Conservation (phyloP, 2,888 invertebrate species). For the Tinea pellionella region DNA sequence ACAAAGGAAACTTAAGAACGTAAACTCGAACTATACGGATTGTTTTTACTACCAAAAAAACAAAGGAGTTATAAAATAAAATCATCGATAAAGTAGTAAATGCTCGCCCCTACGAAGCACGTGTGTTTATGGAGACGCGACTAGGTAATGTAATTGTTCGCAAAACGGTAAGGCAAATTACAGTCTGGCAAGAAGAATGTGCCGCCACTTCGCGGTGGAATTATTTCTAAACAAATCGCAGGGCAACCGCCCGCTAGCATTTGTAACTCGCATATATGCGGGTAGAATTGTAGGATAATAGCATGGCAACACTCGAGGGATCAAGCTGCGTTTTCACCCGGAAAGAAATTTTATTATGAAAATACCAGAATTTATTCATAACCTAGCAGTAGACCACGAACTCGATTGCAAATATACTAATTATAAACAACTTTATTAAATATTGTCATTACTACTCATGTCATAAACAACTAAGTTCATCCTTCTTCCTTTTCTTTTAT, state of each 20-base stretch:
- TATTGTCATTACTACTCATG: too few species aligned
- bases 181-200: conserved; percentile 48
- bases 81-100: background rate
- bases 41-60: background rate
- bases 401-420: too few species aligned
- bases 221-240: conserved; percentile 58
- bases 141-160: conserved; percentile 45
- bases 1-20: background rate
- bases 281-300: conserved; percentile 48
- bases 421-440: too few species aligned
- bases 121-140: conserved; percentile 30
- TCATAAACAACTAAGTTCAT: too few species aligned
- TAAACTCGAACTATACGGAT: background rate
- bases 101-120: conserved; percentile 17
- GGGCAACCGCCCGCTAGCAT: conserved; percentile 38
- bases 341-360: conserved; percentile 64
- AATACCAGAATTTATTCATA: conserved; percentile 41
- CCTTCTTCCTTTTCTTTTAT: too few species aligned
- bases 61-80: conserved; percentile 5
- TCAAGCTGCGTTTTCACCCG: background rate
- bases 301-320: conserved; percentile 51
- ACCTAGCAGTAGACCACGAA: background rate
- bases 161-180: conserved; percentile 54
- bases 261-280: conserved; percentile 45
- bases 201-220: conserved; percentile 32